Percentiles rank a stretch among this genome's conserved stretches.
Conservation (phyloP, 1,140 invertebrate species). For the Neomicropteryx cornuta region DNA sequence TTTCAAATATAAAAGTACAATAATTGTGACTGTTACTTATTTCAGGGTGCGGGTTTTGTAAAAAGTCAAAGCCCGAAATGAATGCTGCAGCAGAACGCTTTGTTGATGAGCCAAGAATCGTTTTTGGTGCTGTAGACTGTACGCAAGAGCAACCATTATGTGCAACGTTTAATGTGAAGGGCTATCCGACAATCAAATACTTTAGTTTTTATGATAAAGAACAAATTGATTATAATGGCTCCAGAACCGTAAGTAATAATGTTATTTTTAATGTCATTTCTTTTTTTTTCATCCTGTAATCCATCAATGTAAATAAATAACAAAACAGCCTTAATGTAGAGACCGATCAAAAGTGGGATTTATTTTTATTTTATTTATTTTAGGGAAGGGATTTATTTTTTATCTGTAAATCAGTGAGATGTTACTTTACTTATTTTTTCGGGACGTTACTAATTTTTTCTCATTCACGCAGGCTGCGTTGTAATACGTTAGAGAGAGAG, state of each 20-base stretch:
- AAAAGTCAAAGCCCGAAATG: conserved; percentile 79
- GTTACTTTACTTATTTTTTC: too few relatives aligned
- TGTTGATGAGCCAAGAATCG: conserved; percentile 59
- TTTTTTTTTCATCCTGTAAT: conserved; percentile 7
- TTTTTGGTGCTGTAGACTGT: conserved; percentile 77
- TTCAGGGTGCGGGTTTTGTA: conserved; percentile 86
- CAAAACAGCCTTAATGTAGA: too few relatives aligned
- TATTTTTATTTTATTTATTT: too few relatives aligned
- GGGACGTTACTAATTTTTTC: too few relatives aligned
- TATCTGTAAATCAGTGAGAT: too few relatives aligned
- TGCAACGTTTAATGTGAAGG: conserved; percentile 57
- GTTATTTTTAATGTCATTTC: conserved; percentile 2
- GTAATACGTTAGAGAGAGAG: too few relatives aligned
- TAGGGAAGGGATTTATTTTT: too few relatives aligned
- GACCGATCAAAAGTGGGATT: too few relatives aligned
- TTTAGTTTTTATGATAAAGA: conserved; percentile 73
- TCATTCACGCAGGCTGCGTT: too few relatives aligned
- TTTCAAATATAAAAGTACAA: neutral
- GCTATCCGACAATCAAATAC: conserved; percentile 82
- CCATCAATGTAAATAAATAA: neutral
- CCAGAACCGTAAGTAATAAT: conserved; percentile 47
- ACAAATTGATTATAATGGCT: conserved; percentile 55
- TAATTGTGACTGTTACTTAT: conserved; percentile 13
- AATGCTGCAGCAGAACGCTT: conserved; percentile 61
- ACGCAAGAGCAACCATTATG: conserved; percentile 56